A percentile compares a stretch with the other conserved stretches of the same genome.
These are phyloP conservation scores for Teleogryllus occipitalis DNA, from an alignment of 1,140 invertebrate genomes.

Conservation along the genomic window DNA sequence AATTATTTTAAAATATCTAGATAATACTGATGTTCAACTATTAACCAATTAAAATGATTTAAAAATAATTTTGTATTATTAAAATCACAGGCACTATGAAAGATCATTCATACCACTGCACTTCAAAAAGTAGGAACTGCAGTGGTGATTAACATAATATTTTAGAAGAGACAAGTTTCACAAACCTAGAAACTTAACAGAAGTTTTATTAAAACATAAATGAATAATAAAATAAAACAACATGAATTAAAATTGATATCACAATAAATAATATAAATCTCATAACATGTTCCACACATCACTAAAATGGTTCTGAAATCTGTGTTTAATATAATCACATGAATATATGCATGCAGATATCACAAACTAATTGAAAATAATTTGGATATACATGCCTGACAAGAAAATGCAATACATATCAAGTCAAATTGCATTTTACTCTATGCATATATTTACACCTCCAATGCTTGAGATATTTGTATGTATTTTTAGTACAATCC, in stretches of 20 bases:
- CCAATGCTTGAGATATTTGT: not conserved
- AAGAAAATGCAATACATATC: not conserved
- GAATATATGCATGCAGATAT: not conserved
- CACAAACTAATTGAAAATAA: not conserved
- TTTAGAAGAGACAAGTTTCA: not conserved
- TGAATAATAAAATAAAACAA: not conserved
- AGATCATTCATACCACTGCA: not conserved
- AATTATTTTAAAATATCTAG: not conserved
- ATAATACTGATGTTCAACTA: not conserved
- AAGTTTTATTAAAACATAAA: not conserved
- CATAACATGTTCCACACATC: not conserved
- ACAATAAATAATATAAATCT: not conserved
- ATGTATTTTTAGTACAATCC: not conserved
- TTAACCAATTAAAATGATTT: not conserved
- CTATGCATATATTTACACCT: not conserved
- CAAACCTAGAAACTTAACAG: not conserved
- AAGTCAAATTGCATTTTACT: not conserved
- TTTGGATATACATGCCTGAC: not conserved
- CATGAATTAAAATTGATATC: not conserved
- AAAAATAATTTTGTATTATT: not conserved
- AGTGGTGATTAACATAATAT: not conserved
- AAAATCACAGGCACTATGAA: not conserved
- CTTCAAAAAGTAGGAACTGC: not conserved
- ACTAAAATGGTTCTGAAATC: not conserved
- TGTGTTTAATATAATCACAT: not conserved